Conservation (phyloP, 2,797 vertebrate species). For the Halcyon chelicuti region DNA sequence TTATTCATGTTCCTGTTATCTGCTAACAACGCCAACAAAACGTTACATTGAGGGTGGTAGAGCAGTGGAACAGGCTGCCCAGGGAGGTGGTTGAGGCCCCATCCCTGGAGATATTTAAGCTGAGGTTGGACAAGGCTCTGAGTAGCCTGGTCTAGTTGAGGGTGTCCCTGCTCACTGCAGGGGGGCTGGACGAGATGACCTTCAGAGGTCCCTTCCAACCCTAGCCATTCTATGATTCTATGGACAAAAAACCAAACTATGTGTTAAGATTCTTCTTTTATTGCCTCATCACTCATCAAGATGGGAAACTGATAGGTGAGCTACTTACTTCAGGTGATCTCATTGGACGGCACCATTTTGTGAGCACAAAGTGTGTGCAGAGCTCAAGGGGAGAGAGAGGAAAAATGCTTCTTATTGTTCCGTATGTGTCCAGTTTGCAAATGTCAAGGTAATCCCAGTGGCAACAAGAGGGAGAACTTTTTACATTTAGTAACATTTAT, state of each 20-base stretch:
- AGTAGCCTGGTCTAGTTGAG: too few relatives aligned
- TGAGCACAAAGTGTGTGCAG: neutral
- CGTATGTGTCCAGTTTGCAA: neutral
- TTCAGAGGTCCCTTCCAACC: too few relatives aligned
- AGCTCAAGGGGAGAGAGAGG: neutral
- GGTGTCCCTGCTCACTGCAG: too few relatives aligned
- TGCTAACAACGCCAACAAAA: neutral
- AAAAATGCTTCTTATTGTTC: neutral
- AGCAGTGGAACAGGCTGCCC: too few relatives aligned
- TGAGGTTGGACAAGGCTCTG: too few relatives aligned
- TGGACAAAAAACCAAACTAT: neutral
- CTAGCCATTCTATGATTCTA: too few relatives aligned
- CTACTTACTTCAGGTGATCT: neutral
- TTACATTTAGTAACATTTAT: slow-evolving; percentile 98
- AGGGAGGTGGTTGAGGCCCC: too few relatives aligned
- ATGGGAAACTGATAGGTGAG: neutral
- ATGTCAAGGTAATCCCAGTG: neutral
- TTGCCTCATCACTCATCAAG: neutral
- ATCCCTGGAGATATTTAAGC: too few relatives aligned
- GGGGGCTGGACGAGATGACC: too few relatives aligned
- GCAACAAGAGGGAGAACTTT: slow-evolving; percentile 57
- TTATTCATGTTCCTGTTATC: neutral
- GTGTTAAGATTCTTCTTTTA: neutral
- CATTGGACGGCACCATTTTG: neutral
- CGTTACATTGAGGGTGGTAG: too few relatives aligned